Evolutionary conservation across 2,113 vertebrate species (phyloP).

Genomic region (Neodontobutis hainanensis): DNA sequence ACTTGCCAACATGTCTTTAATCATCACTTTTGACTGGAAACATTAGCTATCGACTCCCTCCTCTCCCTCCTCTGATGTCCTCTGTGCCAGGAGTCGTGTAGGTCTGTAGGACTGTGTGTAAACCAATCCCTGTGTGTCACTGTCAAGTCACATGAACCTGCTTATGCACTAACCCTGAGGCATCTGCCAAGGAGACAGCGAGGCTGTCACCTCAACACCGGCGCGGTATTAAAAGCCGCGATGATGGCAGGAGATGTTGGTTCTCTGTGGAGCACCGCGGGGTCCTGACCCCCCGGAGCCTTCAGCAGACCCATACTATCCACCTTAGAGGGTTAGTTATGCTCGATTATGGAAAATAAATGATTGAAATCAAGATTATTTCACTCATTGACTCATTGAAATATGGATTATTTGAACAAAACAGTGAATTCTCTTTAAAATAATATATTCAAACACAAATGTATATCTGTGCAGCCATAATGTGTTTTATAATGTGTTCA

Average conservation of each 20-base stretch:
- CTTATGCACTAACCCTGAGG: conserved; percentile 66
- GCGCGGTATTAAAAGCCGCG: conserved; percentile 76
- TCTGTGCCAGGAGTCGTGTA: conserved; percentile 16
- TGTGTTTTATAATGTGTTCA: no score
- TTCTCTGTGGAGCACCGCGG: conserved; percentile 41
- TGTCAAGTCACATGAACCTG: conserved; percentile 52
- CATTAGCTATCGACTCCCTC: conserved; percentile 18
- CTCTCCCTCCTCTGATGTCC: conserved; percentile 2
- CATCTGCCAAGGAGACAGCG: conserved; percentile 76
- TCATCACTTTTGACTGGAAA: conserved; percentile 40
- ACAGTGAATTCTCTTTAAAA: no score
- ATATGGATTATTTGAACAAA: no score
- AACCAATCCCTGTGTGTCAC: conserved; percentile 63
- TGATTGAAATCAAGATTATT: no score
- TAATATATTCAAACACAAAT: no score
- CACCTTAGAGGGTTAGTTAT: not conserved
- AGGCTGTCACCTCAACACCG: conserved; percentile 71
- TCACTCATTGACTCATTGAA: no score
- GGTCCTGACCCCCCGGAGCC: conserved; percentile 55
- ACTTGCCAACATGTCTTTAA: conserved; percentile 35
- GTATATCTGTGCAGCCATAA: no score
- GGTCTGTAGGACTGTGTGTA: conserved; percentile 52
- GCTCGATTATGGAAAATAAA: no score
- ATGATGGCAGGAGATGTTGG: conserved; percentile 68
- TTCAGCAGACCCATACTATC: conserved; percentile 30